Evolutionary conservation across 2,797 vertebrate species (phyloP), one percentile per base, ranked within the genome.

Genomic region (Ptychobarbus kaznakovi): DNA sequence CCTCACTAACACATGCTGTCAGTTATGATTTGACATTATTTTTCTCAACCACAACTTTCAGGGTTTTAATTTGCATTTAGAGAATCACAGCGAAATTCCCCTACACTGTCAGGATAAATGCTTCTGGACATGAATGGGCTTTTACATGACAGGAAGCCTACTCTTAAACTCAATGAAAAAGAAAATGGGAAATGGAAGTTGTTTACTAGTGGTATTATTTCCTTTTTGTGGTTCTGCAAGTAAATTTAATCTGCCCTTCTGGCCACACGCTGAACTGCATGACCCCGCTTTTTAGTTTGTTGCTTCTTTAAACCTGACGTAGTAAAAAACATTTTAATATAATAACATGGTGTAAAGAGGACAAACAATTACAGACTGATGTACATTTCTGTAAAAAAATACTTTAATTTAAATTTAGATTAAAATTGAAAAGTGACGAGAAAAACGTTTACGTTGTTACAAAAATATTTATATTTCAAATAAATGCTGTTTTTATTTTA

Each of bases 201-300:
- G 11, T 79, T 44, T 63, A 44, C 4, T 12, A 25, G 15, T 51
- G 32, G 6, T 35, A 6, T 74, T 51, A 22, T 46, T 63, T 5
- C 22, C 1, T 22, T 42, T 51, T 20, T 74, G 7, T 68, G 70
- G 25, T 51, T 61, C 58, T 82, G 25, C 16, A 16, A 46, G 42
- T n/a, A 5, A 16, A 32, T 65, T 32, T 22, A 40, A 82, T 82
- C 28, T 74, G 68, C 65, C 75, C 79, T 68, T 69, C 69, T 85
- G 86, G 68, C 16, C 53, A 77, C 16, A 35, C 22, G 16, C 35
- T 80, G 51, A 72, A 76, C 18, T 82, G 82, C 69, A 63, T 8
- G 13, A 38, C n/a, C 25, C 15, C 15, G 44, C 20, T 1, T 66
- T 58, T 58, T 10, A 58, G 20, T 58, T n/a, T 22, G 53, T 63